Conservation (phyloP, 2,113 vertebrate species). For the Diglossa brunneiventris region DNA sequence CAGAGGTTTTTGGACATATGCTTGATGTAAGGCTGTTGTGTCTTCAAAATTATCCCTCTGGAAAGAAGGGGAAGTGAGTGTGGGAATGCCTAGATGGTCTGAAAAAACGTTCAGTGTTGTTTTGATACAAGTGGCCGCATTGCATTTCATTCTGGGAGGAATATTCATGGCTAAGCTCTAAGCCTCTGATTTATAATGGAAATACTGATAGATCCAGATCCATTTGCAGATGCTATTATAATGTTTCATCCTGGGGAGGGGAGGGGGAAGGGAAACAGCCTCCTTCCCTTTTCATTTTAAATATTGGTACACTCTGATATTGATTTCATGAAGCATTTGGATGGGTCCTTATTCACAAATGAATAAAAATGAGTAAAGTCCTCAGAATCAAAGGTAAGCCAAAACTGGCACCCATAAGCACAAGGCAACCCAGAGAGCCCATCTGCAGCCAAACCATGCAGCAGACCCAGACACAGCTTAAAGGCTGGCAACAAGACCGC, state of each 20-base stretch:
- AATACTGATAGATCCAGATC: conserved; percentile 64
- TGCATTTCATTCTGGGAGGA: conserved; percentile 44
- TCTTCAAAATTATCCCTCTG: neutral
- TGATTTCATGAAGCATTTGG: conserved; percentile 80
- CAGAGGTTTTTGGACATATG: neutral
- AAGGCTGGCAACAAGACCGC: conserved; percentile 82
- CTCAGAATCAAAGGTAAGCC: conserved; percentile 84
- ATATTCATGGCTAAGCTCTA: conserved; percentile 61
- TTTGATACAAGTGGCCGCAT: neutral
- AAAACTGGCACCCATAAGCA: conserved; percentile 83
- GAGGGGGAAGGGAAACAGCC: conserved; percentile 10
- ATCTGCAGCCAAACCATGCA: conserved; percentile 85
- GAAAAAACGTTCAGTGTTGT: neutral
- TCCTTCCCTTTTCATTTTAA: conserved; percentile 60
- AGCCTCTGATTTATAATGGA: conserved; percentile 61
- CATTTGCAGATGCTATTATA: conserved; percentile 66
- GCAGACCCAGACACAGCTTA: conserved; percentile 85
- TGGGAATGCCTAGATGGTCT: conserved; percentile 30
- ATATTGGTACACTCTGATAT: conserved; percentile 71
- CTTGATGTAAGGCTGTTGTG: neutral
- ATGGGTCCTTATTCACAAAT: conserved; percentile 80
- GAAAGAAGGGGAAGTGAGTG: neutral
- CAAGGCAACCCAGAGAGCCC: conserved; percentile 84
- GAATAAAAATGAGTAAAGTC: conserved; percentile 87
- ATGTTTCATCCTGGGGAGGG: conserved; percentile 56